phyloP scores from a whole-genome alignment of 2,797 vertebrate species.

The Peromyscus aztecus region DNA sequence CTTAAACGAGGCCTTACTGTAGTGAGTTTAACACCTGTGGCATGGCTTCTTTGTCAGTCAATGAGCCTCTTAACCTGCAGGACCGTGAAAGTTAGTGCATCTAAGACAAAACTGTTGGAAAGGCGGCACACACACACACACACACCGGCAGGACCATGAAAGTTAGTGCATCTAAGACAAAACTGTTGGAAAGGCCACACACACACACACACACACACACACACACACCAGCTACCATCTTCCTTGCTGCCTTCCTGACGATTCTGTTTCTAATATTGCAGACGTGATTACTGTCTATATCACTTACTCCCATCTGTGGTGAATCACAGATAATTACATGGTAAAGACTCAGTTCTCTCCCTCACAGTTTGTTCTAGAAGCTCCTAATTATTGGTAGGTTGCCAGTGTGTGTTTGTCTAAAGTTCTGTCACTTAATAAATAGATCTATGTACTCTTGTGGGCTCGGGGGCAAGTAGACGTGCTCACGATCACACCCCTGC shows the following conservation, averaged over 20 bases:
- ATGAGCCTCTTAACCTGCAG: slow-evolving; percentile 65
- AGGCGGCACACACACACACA: neutral
- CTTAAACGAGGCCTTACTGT: slow-evolving; percentile 12
- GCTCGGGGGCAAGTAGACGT: slow-evolving; percentile 44
- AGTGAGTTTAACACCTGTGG: slow-evolving; percentile 43
- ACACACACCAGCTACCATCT: slow-evolving; percentile 30
- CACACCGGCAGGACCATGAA: slow-evolving; percentile 49
- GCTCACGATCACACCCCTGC: neutral
- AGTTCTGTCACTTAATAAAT: slow-evolving; percentile 65
- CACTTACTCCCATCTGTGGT: slow-evolving; percentile 58
- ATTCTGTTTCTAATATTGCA: slow-evolving; percentile 76
- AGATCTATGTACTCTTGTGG: slow-evolving; percentile 40
- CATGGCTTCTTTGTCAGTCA: slow-evolving; percentile 11
- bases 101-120: slow-evolving; percentile 51
- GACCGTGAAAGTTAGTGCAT: slow-evolving; percentile 66
- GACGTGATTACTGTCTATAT: slow-evolving; percentile 69
- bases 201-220: too few relatives aligned
- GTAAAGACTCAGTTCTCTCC: slow-evolving; percentile 74
- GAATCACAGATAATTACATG: slow-evolving; percentile 78
- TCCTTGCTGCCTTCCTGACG: slow-evolving; percentile 15
- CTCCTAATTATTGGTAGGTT: slow-evolving; percentile 72
- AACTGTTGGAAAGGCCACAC: slow-evolving; percentile 30
- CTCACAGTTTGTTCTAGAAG: slow-evolving; percentile 68
- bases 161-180: slow-evolving; percentile 59
- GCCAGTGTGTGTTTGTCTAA: slow-evolving; percentile 62